phyloP scores from a whole-genome alignment of 1,140 invertebrate species.

The Lordiphosa mommai region DNA sequence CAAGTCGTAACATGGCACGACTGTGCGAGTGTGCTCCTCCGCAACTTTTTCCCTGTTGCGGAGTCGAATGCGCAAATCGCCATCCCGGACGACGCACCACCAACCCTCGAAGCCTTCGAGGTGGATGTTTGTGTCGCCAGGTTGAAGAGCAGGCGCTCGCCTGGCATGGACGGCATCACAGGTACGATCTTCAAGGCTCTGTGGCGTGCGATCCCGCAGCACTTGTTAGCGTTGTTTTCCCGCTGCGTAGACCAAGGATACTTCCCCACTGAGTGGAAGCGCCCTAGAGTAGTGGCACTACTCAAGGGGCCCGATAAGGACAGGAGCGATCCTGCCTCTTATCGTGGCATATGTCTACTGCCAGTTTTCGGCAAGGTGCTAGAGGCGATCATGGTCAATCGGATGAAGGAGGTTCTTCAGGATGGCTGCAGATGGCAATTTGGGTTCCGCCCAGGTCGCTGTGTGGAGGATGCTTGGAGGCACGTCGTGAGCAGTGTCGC shows the following conservation, averaged over 20 bases:
- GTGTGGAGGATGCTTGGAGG: no score
- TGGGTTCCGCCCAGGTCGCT: no score
- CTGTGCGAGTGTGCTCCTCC: conserved; percentile 8
- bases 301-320: conserved; percentile 12
- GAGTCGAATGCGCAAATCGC: conserved; percentile 7
- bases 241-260: conserved; percentile 5
- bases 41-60: neutral
- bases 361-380: no score
- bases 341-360: neutral
- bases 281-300: conserved; percentile 4
- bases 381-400: no score
- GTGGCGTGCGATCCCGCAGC: conserved; percentile 4
- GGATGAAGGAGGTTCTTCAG: no score
- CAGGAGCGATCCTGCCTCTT: neutral
- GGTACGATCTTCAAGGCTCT: conserved; percentile 21
- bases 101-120: neutral
- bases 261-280: conserved; percentile 5
- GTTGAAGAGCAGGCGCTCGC: conserved; percentile 19
- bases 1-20: conserved; percentile 13
- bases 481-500: no score
- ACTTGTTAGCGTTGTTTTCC: conserved; percentile 9
- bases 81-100: conserved; percentile 2
- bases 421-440: no score
- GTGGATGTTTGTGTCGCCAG: conserved; percentile 11
- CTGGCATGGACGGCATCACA: conserved; percentile 19